Base-by-base conservation (phyloP, 2,888 invertebrate genomes). In the Spodoptera picta region DNA sequence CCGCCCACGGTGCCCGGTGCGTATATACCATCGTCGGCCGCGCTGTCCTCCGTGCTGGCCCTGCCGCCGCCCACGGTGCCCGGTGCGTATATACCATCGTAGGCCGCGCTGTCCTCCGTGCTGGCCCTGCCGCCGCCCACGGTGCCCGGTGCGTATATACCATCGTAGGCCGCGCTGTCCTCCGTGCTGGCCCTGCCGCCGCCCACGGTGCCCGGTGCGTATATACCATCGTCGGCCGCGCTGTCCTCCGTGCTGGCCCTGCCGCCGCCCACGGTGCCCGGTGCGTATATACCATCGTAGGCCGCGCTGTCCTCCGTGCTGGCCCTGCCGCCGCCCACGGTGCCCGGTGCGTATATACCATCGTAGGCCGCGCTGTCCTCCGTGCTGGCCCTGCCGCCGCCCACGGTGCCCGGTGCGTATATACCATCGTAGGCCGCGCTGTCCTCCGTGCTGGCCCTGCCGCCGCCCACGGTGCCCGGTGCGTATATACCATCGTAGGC, bases 351-450 rank as follows among this genome's bases (percentile, higher is more conserved):
- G 56, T 58, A 14, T 14, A 14, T 14, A 14, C 14, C 14, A 14
- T 0, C 98, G 0, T 96, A 92, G 85, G 96, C 98, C 1, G 96
- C 92, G 0, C 80, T 92, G 0, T 86, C 92, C 2, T 71, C 88
- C 3, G 93, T 91, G 31, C 83, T 92, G n/a, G 82, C 88, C 54
- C 91, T 91, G 53, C 91, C 92, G n/a, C n/a, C n/a, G 1, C 90
- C 91, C 0, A 79, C 87, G 0, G 90, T 91, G 9, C 89, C 90
- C 4, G 92, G 93, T 90, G 23, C 73, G 56, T 58, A 14, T 14
- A 14, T 14, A 14, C 14, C 14, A 14, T 0, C 98, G 0, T 96
- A 92, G 85, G 96, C 98, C 1, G 96, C 92, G 0, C 80, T 92
- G 0, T 86, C 92, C 2, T 71, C 88, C 3, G 93, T 91, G 31